These are phyloP conservation scores for Drosophila mettleri DNA, from an alignment of 2,888 invertebrate species.

Conservation along the genomic window DNA sequence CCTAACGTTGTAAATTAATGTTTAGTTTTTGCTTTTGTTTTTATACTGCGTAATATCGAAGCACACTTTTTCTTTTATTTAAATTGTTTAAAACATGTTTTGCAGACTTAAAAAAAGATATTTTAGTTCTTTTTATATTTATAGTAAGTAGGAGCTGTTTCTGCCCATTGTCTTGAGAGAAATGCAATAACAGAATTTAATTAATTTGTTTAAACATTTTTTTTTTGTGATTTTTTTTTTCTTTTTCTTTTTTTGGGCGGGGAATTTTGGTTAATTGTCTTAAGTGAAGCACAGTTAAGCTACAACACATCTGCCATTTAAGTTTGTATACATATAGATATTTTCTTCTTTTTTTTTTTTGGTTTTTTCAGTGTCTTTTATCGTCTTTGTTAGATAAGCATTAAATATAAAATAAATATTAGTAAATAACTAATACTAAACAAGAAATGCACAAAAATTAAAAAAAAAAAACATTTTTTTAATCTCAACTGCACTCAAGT, in stretches of 20 bases:
- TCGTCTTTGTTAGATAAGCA: slow-evolving; percentile 51
- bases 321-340: slow-evolving; percentile 1
- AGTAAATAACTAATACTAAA: slow-evolving; percentile 67
- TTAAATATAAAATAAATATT: slow-evolving; percentile 73
- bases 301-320: slow-evolving; percentile 35
- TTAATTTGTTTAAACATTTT: slow-evolving; percentile 38
- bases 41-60: slow-evolving; percentile 72
- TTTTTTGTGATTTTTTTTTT: slow-evolving; percentile 15
- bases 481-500: slow-evolving; percentile 49
- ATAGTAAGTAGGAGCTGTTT: slow-evolving; percentile 47
- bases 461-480: slow-evolving; percentile 40
- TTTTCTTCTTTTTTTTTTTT: not conserved
- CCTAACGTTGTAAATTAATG: slow-evolving; percentile 53
- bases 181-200: slow-evolving; percentile 60
- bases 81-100: slow-evolving; percentile 42
- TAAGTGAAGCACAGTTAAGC: slow-evolving; percentile 52
- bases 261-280: slow-evolving; percentile 47
- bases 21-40: slow-evolving; percentile 21
- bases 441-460: slow-evolving; percentile 62
- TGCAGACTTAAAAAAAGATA: slow-evolving; percentile 37
- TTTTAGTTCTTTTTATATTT: slow-evolving; percentile 15
- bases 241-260: not conserved
- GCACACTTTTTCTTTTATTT: slow-evolving; percentile 59
- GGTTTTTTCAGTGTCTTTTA: slow-evolving; percentile 26
- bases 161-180: slow-evolving; percentile 41